Percentiles rank a stretch among this genome's conserved stretches.
phyloP scores from a whole-genome alignment of 2,797 vertebrate species.

The Thamnophis elegans region DNA sequence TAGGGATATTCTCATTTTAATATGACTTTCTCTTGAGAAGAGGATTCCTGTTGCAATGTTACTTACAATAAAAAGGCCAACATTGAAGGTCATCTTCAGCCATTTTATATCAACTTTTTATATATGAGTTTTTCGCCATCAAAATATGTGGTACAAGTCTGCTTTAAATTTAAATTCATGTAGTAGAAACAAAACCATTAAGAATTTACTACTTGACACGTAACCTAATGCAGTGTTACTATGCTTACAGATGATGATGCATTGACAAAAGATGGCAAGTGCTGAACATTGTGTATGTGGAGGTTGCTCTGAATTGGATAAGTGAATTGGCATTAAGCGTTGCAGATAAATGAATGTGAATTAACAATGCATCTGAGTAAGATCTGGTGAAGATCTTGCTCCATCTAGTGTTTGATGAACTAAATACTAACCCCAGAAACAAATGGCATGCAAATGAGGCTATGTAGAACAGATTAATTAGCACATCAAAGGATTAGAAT shows the following conservation, averaged over 20 bases:
- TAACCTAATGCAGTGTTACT: slow-evolving; percentile 35
- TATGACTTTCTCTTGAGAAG: neutral
- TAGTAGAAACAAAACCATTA: slow-evolving; percentile 59
- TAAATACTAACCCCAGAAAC: slow-evolving; percentile 15
- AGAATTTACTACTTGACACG: slow-evolving; percentile 54
- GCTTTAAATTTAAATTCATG: slow-evolving; percentile 28
- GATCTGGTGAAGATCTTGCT: slow-evolving; percentile 46
- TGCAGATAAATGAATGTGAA: slow-evolving; percentile 14
- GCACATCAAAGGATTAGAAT: neutral
- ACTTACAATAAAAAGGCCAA: neutral
- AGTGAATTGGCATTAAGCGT: slow-evolving; percentile 42
- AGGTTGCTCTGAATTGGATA: slow-evolving; percentile 45
- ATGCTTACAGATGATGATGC: slow-evolving; percentile 47
- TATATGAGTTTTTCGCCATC: neutral
- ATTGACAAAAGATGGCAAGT: slow-evolving; percentile 55
- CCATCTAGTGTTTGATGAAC: slow-evolving; percentile 68
- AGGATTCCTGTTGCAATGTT: neutral
- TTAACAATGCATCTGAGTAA: fast-evolving
- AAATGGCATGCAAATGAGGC: neutral
- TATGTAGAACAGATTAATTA: neutral
- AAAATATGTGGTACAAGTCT: neutral
- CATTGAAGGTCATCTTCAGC: neutral
- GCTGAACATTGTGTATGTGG: slow-evolving; percentile 22
- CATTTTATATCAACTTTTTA: neutral
- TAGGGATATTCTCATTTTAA: slow-evolving; percentile 50